Evolutionary conservation across 1,140 invertebrate species (phyloP), one percentile per base, ranked within the genome.

Genomic region (Caenorhabditis tropicalis): DNA sequence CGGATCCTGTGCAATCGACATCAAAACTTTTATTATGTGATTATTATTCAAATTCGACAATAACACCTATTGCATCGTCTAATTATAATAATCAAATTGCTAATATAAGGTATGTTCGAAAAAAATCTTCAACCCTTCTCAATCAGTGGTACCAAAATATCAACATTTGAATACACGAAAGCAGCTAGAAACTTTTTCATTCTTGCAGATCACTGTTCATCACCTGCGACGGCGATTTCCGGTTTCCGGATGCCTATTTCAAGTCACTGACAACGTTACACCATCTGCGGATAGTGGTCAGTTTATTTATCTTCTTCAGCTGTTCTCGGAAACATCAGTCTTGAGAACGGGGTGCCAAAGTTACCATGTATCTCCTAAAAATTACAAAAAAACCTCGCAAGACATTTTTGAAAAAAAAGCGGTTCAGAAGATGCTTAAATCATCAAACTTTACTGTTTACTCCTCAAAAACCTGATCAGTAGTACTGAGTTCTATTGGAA

Each of bases 1-100:
- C 65, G 65, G 65, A 74, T 24, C 65, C 65, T 9, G 65, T 74
- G 9, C 65, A 74, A 19, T 36, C 65, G 36, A 74, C 65, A n/a
- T 33, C 65, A 16, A 74, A 74, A 74, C 65, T 74, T 5, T 24
- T 74, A 46, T 43, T 74, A 74, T 74, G 65, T 43, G 65, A 74
- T 24, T 74, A 74, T 74, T 74, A 33, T 15, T 43, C 65, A 29
- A 74, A 74, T 24, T 21, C 65, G 29, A 46, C n/a, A 21, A 31
- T 74, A 2, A 24, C 36, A 19, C 21, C 36, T 36, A 46, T 43
- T 24, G 65, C 29, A n/a, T 58, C 48, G 29, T 16, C 65, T 4
- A 74, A 74, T 74, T 74, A 43, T 74, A 46, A 74, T 74, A 46
- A 74, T 74, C 65, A 74, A 15, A n/a, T 43, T 74, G 36, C 65